Base-by-base conservation (phyloP, 2,888 invertebrate species). In the Argyresthia albistria region DNA sequence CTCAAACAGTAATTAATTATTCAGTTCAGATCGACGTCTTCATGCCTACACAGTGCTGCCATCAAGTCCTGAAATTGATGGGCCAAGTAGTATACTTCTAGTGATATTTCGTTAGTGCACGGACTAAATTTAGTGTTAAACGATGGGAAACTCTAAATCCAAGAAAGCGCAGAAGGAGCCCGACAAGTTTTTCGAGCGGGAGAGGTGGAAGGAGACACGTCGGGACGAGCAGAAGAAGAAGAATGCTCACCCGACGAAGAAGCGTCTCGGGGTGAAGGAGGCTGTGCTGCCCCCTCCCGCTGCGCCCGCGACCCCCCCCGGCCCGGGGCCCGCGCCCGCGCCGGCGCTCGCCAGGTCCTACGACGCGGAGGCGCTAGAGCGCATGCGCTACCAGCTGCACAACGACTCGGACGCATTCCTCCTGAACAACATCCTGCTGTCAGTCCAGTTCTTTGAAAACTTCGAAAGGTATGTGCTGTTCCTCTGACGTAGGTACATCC, bases 381-480 rank as follows among this genome's bases (percentile, higher is more conserved):
- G 81, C 46, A 80, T 94, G 86, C 80, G 89, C 59, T 81, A 88
- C 61, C 89, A 91, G 64, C 83, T 93, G 12, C 76, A 86, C 46
- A 83, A 86, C 7, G 90, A 92, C 60, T 88, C 92, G 7, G 90
- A 93, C 63, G 86, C 89, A 4, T 95, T 95, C 70, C 78, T 95
- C 9, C 74, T 95, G 10, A 95, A 95, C 69, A 93, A 95, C 69
- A 89, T 94, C 54, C 83, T 94, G 53, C 88, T 95, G 70, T 91
- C 91, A 11, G 87, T 93, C 16, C 93, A 95, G 76, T 95, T 95
- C 78, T 94, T 94, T 64, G 91, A 92, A 59, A 93, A 95, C 71
- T 95, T 90, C 66, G 92, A 94, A 70, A 89, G 90, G 95, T 95
- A 74, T 88, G 90, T 52, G 25, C 25, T 25, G 3, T 6, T 25